Percentiles rank a stretch among this genome's conserved stretches.
Evolutionary conservation across 2,797 vertebrate genomes (phyloP).

Genomic region (Lutjanus argentimaculatus): DNA sequence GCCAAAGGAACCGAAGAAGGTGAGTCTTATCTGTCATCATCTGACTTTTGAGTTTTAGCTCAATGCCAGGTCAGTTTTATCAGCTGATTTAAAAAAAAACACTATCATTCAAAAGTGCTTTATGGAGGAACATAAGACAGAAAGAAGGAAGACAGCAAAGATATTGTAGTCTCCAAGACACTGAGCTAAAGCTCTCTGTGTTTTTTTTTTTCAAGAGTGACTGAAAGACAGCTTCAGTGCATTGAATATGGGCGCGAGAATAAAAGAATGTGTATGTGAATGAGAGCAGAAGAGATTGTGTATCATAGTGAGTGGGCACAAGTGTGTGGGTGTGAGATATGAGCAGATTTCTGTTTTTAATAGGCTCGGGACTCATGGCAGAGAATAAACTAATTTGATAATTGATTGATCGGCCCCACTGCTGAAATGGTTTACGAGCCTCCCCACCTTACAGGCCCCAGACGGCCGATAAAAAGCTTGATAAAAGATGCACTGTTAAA

Average conservation of each 20-base stretch:
- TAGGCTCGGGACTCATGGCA: slow-evolving; percentile 1
- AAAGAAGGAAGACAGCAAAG: not conserved
- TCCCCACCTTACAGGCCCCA: not conserved
- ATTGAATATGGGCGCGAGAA: not conserved
- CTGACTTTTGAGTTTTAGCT: not conserved
- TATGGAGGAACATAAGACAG: not conserved
- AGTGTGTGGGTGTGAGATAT: slow-evolving; percentile 16
- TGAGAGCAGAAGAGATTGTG: slow-evolving; percentile 27
- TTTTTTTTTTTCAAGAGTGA: not conserved
- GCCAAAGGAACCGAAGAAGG: slow-evolving; percentile 97
- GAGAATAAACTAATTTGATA: slow-evolving; percentile 49
- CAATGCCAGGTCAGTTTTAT: not conserved
- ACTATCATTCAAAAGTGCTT: not conserved
- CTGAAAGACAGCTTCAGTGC: slow-evolving; percentile 21
- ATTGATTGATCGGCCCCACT: slow-evolving; percentile 48
- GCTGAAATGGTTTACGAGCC: slow-evolving; percentile 43
- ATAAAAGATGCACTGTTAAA: slow-evolving; percentile 42
- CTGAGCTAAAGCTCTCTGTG: not conserved
- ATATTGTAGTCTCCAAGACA: not conserved
- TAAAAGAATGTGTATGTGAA: not conserved
- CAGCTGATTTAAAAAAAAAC: not conserved
- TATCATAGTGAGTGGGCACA: not conserved
- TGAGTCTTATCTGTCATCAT: slow-evolving; percentile 65
- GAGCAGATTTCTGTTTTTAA: slow-evolving; percentile 31
- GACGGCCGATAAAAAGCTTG: slow-evolving; percentile 30